Evolutionary conservation across 1,140 invertebrate species (phyloP).

Genomic region (Polyergus mexicanus): DNA sequence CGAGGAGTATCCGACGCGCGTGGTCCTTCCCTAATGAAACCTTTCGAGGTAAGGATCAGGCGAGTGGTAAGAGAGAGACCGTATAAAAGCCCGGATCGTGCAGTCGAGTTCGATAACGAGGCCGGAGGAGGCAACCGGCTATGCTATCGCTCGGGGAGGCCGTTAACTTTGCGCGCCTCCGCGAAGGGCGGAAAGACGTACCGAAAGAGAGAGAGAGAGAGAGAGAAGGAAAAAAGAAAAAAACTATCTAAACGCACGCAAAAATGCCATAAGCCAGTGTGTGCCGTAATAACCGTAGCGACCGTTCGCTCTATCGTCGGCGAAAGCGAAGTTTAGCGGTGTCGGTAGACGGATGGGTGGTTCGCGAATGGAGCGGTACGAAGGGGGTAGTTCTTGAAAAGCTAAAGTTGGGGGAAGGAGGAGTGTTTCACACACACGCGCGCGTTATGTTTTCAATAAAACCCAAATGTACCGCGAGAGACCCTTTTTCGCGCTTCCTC

Average conservation of each 20-base stretch:
- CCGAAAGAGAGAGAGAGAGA: slow-evolving; percentile 28
- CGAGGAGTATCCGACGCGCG: slow-evolving; percentile 35
- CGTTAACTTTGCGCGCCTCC: slow-evolving; percentile 49
- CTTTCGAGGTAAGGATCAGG: slow-evolving; percentile 45
- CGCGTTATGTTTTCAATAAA: slow-evolving; percentile 83
- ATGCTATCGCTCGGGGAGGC: slow-evolving; percentile 33
- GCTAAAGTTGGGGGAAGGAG: slow-evolving; percentile 66
- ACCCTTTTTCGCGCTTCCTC: slow-evolving; percentile 60
- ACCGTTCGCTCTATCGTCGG: slow-evolving; percentile 1
- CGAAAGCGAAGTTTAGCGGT: slow-evolving; percentile 34
- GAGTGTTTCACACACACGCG: slow-evolving; percentile 37
- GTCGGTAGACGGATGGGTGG: slow-evolving; percentile 1
- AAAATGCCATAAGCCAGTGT: slow-evolving; percentile 76
- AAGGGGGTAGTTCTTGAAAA: slow-evolving; percentile 70
- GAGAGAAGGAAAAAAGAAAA: background rate
- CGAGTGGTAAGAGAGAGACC: slow-evolving; percentile 41
- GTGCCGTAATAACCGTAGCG: slow-evolving; percentile 77
- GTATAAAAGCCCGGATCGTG: slow-evolving; percentile 51
- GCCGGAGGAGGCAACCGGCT: background rate
- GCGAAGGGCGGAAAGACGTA: background rate
- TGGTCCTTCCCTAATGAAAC: slow-evolving; percentile 64
- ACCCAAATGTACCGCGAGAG: slow-evolving; percentile 82
- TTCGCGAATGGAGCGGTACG: slow-evolving; percentile 40
- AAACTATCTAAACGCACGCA: slow-evolving; percentile 74
- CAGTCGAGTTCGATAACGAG: slow-evolving; percentile 68